These are phyloP conservation scores for Sphaeramia orbicularis DNA, from an alignment of 2,797 vertebrate species.

Conservation along the genomic window DNA sequence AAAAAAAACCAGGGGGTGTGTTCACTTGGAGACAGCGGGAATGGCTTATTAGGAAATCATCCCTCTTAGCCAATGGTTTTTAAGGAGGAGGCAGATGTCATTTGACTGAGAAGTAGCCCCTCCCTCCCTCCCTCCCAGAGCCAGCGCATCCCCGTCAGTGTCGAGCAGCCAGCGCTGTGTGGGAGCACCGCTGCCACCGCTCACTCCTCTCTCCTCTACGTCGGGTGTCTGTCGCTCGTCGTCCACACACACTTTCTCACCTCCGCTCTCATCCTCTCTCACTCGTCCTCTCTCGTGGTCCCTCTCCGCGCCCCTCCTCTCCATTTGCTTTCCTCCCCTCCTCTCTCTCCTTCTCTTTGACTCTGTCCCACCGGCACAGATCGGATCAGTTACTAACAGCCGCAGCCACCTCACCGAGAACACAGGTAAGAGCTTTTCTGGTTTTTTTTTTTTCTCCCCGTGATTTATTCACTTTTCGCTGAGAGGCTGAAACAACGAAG, in stretches of 20 bases:
- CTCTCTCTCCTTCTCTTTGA: conserved; percentile 45
- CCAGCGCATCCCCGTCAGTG: conserved; percentile 78
- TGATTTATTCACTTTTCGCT: conserved; percentile 55
- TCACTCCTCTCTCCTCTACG: conserved; percentile 47
- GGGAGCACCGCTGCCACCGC: conserved; percentile 73
- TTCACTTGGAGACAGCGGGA: conserved; percentile 79
- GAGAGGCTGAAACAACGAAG: conserved; percentile 7
- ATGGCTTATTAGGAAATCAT: conserved; percentile 85
- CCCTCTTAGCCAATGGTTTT: conserved; percentile 87
- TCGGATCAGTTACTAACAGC: conserved; percentile 75
- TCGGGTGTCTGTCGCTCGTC: conserved; percentile 38
- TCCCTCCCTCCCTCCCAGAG: too few relatives aligned
- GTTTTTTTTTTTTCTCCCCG: conserved; percentile 10
- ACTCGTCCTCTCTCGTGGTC: conserved; percentile 39
- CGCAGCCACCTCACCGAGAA: conserved; percentile 53
- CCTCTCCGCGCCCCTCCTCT: conserved; percentile 3
- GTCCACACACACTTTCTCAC: conserved; percentile 61
- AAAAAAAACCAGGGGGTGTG: conserved; percentile 72
- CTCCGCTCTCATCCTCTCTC: conserved; percentile 36
- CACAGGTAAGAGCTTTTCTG: conserved; percentile 80
- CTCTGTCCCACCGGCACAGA: conserved; percentile 66
- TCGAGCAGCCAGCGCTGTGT: conserved; percentile 73
- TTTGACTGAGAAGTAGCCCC: conserved; percentile 85
- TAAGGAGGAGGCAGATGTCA: conserved; percentile 86
- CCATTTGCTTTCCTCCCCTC: conserved; percentile 22